Percentiles rank a stretch among this genome's conserved stretches.
Conservation (phyloP, 2,113 vertebrate species). For the Crotalus helleri region DNA sequence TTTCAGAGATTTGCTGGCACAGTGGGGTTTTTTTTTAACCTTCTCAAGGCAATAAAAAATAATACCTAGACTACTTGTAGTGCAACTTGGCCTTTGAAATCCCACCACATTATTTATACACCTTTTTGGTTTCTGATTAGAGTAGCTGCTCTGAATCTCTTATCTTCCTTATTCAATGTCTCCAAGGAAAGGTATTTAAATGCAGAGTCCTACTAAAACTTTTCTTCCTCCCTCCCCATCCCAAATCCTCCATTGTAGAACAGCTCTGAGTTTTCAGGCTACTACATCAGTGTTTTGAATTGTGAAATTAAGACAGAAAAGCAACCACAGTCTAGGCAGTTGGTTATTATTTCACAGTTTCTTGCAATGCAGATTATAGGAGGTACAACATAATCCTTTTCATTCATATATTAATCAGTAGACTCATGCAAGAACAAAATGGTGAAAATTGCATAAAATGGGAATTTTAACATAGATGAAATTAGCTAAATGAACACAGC, state of each 20-base stretch:
- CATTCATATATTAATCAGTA: neutral
- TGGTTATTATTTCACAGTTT: neutral
- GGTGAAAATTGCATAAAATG: conserved; percentile 30
- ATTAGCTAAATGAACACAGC: conserved; percentile 8
- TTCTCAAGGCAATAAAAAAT: neutral
- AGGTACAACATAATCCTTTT: neutral
- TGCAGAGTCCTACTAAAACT: neutral
- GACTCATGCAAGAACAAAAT: neutral
- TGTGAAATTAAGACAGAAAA: neutral
- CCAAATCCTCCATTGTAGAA: too few relatives aligned
- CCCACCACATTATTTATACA: neutral
- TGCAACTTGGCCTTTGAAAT: neutral
- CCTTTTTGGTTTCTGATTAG: neutral
- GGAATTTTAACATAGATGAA: conserved; percentile 22
- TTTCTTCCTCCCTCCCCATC: neutral
- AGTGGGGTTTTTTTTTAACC: too few relatives aligned
- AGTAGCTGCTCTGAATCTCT: neutral
- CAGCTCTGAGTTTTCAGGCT: neutral
- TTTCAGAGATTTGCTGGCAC: neutral
- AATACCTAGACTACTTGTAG: neutral
- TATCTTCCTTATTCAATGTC: neutral
- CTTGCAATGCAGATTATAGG: neutral
- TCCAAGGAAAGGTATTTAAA: neutral
- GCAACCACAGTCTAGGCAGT: neutral
- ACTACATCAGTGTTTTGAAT: neutral